phyloP scores from a whole-genome alignment of 2,113 vertebrate genomes.

The Poeciliopsis prolifica region DNA sequence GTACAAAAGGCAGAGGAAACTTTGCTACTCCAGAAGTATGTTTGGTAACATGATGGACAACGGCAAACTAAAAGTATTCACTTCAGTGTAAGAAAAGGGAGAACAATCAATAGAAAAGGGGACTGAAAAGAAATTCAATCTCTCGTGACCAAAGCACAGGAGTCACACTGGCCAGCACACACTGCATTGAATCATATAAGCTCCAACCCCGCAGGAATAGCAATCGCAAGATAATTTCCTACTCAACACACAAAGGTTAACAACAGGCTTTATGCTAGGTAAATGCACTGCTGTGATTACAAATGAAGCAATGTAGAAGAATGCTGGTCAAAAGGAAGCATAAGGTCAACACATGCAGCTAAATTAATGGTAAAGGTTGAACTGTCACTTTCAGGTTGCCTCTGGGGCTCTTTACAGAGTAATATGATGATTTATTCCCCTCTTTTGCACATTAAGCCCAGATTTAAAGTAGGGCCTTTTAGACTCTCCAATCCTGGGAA shows the following conservation, averaged over 20 bases:
- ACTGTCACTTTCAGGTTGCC: not conserved
- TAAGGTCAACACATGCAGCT: not conserved
- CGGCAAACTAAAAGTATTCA: constrained; percentile 7
- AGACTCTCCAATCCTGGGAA: not conserved
- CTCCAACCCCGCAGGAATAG: not conserved
- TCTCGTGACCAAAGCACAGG: not conserved
- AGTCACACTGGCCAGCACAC: constrained; percentile 4
- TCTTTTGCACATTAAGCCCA: not conserved
- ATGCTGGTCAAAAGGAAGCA: not conserved
- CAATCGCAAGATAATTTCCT: not conserved
- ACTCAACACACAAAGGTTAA: not conserved
- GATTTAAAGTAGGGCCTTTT: not conserved
- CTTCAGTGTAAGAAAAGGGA: constrained; percentile 3
- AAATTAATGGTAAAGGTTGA: constrained; percentile 1
- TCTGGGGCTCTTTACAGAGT: not conserved
- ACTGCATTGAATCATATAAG: not conserved
- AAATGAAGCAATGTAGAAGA: not conserved
- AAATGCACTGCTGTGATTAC: constrained; percentile 1
- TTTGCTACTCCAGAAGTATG: constrained; percentile 27
- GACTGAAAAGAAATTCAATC: constrained; percentile 19
- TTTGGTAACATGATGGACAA: constrained; percentile 21
- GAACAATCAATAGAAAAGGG: constrained; percentile 18
- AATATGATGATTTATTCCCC: not conserved
- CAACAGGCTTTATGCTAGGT: not conserved
- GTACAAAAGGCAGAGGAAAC: constrained; percentile 21